Base-by-base conservation (phyloP, 2,797 vertebrate species). In the Vireo griseus region DNA sequence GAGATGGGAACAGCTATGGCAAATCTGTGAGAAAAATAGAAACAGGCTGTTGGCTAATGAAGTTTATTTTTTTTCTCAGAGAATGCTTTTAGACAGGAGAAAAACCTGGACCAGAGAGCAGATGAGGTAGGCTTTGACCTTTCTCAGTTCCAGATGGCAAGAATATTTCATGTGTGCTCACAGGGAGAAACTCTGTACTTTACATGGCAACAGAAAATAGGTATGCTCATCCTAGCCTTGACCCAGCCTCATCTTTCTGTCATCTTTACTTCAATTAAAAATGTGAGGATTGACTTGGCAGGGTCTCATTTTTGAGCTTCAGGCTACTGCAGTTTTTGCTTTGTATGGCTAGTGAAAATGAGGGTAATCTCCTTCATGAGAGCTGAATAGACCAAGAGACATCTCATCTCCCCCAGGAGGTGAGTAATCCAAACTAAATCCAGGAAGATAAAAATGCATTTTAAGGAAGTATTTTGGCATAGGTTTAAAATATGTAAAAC, bases 351-450 rank as follows among this genome's bases (percentile, higher is more conserved):
- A 48, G 19, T 62, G 66, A 90, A 88, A 92, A 89, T 29, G 6
- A 87, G 40, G 9, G 24, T 67, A 44, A 79, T 48, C 10, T 76
- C 22, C 21, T 25, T 35, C 3, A 2, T 28, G 39, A 77, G 54
- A 90, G n/a, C 68, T 44, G 68, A 58, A 35, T 44, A 77, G 47
- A 91, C 22, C 35, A 77, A 61, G 52, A 86, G 31, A n/a, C 14
- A 28, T 84, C 61, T 91, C 79, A 72, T 88, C 44, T 95, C 66
- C 66, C 69, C 6, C 8, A 61, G 88, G 91, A 95, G 79, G 40
- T 95, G 90, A 88, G 66, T 95, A 84, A 93, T 94, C 20, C 39
- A 58, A 81, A 55, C 50, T 66, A 86, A 78, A 81, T 90, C 83
- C 69, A 72, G 51, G 22, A 72, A 91, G 69, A 90, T 78, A 90